Percentiles rank a stretch among this genome's conserved stretches.
Evolutionary conservation across 2,888 invertebrate genomes (phyloP).

Genomic region (Palloptera scutellata): DNA sequence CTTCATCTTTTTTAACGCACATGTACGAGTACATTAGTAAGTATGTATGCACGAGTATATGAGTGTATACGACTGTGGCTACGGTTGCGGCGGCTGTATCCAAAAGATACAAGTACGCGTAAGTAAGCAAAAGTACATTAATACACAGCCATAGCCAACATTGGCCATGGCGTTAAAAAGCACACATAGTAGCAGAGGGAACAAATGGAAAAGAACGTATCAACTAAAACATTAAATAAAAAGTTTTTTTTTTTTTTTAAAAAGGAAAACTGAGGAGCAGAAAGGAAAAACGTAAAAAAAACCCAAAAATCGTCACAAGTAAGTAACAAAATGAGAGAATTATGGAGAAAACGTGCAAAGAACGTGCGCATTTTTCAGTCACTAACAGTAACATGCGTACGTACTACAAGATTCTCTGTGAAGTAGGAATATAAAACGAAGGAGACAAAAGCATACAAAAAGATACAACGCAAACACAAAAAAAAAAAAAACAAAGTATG

Average conservation of each 20-base stretch:
- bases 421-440: constrained; percentile 6
- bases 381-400: constrained; percentile 59
- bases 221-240: constrained; percentile 5
- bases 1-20: too few relatives aligned
- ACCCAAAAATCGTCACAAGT: constrained; percentile 23
- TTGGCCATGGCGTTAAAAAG: too few relatives aligned
- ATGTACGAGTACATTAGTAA: not conserved
- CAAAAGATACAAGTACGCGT: too few relatives aligned
- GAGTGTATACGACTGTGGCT: not conserved
- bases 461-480: constrained; percentile 11
- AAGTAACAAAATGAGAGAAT: constrained; percentile 25
- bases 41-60: not conserved
- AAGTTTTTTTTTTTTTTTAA: too few relatives aligned
- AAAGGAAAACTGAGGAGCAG: not conserved
- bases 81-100: not conserved
- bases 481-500: constrained; percentile 6
- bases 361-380: constrained; percentile 43
- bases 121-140: too few relatives aligned
- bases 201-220: not conserved
- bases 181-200: not conserved
- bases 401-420: constrained; percentile 42
- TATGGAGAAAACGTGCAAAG: constrained; percentile 39
- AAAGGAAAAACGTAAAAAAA: constrained; percentile 14
- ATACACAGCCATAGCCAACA: too few relatives aligned
- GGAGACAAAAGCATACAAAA: constrained; percentile 18